Base-by-base conservation (phyloP, 2,113 vertebrate species). In the Cyanistes caeruleus region DNA sequence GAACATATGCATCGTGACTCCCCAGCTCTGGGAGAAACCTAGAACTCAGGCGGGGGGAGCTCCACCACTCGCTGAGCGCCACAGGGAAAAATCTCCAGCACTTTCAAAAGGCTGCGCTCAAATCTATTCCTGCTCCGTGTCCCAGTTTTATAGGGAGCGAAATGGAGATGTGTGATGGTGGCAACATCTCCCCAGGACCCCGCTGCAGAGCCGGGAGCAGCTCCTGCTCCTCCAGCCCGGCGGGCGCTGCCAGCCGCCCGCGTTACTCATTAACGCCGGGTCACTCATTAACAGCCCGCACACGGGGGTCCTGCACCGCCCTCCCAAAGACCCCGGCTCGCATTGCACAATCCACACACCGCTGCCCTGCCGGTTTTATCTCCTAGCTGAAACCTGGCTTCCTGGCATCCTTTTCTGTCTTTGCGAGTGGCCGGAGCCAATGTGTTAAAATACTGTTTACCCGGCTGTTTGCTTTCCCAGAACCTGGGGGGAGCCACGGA, bases 361-460 rank as follows among this genome's bases (percentile, higher is more conserved):
- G 62, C 81, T 53, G 78, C 78, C 4, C 0, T 55, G 79, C 56
- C 76, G 1, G 5, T 5, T 52, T 48, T 30, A 58, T 64, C 87
- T 81, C 83, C 83, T 10, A 78, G 69, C 53, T 27, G 65, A 73
- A 84, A 60, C 37, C 64, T 37, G 27, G 64, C 56, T 68, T 78
- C 60, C 56, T 43, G 44, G 37, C 83, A 79, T 67, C 87, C 78
- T 84, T 89, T 43, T 22, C 59, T 69, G 23, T 82, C 79, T 70
- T 51, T 46, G 65, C 0, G 1, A 67, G 48, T 0, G 15, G 51
- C 56, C 1, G 0, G 53, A 59, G 44, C 10, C 4, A 9, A 0
- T 52, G 27, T 37, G 56, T 44, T 64, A 63, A 72, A 84, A 63
- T 28, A 28, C n/a, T 28, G 24, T 67, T 88, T 70, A 51, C 39